Evolutionary conservation across 2,888 invertebrate genomes (phyloP), one percentile per base, ranked within the genome.

Genomic region (Halocaridina rubra): DNA sequence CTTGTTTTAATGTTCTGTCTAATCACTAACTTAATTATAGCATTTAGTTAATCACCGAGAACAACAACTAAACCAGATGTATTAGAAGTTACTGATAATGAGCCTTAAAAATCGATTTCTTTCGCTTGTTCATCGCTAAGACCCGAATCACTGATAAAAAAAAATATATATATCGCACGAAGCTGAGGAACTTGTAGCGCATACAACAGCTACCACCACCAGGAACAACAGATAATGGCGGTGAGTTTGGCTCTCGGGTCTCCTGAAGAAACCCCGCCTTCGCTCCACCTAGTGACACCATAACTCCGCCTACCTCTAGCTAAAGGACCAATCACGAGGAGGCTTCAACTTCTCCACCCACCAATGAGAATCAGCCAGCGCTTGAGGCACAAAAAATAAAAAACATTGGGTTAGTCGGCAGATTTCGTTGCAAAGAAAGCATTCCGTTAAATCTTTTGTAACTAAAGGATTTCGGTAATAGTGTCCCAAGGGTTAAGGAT

Each of bases 371-470:
- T 32, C 19, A 4, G 3, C 22, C 10, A 4, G 5, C 32, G 19
- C 32, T 22, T n/a, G n/a, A 19, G 19, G 30, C 61, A 22, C n/a
- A n/a, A n/a, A n/a, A n/a, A n/a, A n/a, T n/a, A n/a, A n/a, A 32
- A 24, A 32, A 75, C 24, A 13, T 27, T 24, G 24, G 77, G 32
- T 22, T 32, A 61, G 30, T 13, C 13, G 30, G 59, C 19, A 29
- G 30, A 32, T 59, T 59, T n/a, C 32, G 32, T 77, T 61, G 77
- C 77, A 77, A n/a, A 77, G 77, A 77, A 77, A 77, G 29, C 61
- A 29, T 32, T 77, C 57, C 24, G 77, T 77, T 77, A 61, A 77
- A 33, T 24, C 77, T 33, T n/a, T n/a, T 29, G 59, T 32, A 77
- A 59, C 59, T 59, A 77, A 77, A 61, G 75, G 77, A 29, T 59